Base-by-base conservation (phyloP, 2,888 invertebrate genomes). In the Bellardia bayeri region DNA sequence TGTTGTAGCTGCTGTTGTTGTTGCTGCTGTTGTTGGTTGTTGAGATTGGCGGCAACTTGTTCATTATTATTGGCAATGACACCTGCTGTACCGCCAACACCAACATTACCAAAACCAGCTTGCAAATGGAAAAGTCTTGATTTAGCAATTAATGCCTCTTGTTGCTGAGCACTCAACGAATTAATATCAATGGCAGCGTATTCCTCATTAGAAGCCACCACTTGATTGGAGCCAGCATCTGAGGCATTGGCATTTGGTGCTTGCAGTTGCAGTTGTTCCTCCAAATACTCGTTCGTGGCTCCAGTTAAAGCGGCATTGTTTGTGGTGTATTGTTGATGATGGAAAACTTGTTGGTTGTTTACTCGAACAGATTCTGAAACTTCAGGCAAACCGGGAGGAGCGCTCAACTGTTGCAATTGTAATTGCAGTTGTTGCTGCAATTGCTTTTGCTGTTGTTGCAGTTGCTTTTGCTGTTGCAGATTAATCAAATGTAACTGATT, bases 351-450 rank as follows among this genome's bases (percentile, higher is more conserved):
- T 89, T 95, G 95, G 79, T 94, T 94, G 51, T 94, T 93, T 82
- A 95, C 95, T 56, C 95, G 93, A 7, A 95, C 95, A 5, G 95
- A 95, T 88, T 95, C 95, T 9, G 95, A 95, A 40, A 95, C 95
- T 91, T 95, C 95, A 90, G 95, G 95, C 79, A 95, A 91, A 49
- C 95, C 95, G 30, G 94, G 94, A 14, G 94, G 94, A 3, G 93
- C 94, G 82, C 91, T 93, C 23, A 94, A 87, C 85, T 94, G 93
- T 86, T 93, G 93, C 37, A 93, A 86, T 91, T 94, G 93, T 91
- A 94, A 93, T 91, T 94, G 92, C 89, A 94, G 90, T 91, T 94
- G 94, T 89, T 94, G 94, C 79, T 93, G 93, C 63, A 94, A 90
- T 78, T 93, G 92, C 87, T 93, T 93, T 64, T 94, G 94, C 78